Base-by-base conservation (phyloP, 2,113 vertebrate species). In the Megaceryle torquata region DNA sequence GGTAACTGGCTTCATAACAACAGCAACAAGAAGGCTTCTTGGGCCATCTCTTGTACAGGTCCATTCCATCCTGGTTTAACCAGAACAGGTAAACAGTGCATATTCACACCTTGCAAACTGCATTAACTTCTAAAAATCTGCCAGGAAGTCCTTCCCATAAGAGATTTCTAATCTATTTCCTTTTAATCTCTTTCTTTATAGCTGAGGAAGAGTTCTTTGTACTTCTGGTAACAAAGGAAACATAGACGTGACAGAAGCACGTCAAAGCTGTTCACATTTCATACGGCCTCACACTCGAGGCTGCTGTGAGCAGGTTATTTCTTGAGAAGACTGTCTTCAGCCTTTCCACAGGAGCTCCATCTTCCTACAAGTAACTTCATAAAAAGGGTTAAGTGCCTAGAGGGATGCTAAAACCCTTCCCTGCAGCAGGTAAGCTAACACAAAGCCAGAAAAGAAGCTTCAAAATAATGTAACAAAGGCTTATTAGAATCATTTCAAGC, bases 161-260 rank as follows among this genome's bases (percentile, higher is more conserved):
- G 77, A 92, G 53, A 94, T 77, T 82, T 72, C 63, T 86, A 91
- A 92, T 89, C 65, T 90, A 81, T 90, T 88, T 84, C 88, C 60
- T 90, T 94, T 84, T 84, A 89, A 91, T 85, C 65, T 83, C 69
- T 70, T n/a, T 44, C 87, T 84, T 87, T 82, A 76, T n/a, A 87
- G 67, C 35, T 15, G 24, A 82, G 85, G 76, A 96, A 63, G 39
- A 84, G 71, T 46, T 83, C 86, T 96, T 93, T 93, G 77, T 95
- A 94, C 48, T 86, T 78, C n/a, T 93, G 59, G 39, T 82, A 96
- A 96, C 80, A 94, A 93, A 93, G 74, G 86, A 56, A 92, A 87
- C 54, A 18, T 3, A 59, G 67, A 75, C 95, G 43, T 84, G 92
- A 94, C 82, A 97, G 92, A 68, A 82, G 56, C 69, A 84, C 19